Evolutionary conservation across 2,888 invertebrate species (phyloP).

Genomic region (Drosophila borealis): DNA sequence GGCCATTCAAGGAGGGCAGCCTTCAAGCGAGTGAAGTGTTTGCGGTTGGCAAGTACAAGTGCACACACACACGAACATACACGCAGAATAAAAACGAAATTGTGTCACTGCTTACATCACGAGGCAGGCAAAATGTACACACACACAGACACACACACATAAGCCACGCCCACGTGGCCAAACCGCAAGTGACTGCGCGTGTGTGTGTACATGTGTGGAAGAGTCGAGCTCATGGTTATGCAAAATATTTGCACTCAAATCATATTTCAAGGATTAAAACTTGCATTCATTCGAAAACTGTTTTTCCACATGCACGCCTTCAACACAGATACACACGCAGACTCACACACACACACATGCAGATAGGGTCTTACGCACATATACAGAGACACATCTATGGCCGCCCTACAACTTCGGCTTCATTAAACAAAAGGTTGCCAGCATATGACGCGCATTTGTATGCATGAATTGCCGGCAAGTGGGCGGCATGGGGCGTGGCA

Average conservation of each 20-base stretch:
- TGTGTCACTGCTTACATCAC: conserved; percentile 69
- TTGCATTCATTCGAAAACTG: conserved; percentile 78
- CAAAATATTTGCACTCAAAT: conserved; percentile 81
- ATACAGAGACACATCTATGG: conserved; percentile 17
- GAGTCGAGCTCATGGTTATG: conserved; percentile 77
- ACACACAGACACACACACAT: conserved; percentile 10
- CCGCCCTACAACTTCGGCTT: conserved; percentile 69
- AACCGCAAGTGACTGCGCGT: conserved; percentile 47
- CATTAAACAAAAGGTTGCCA: conserved; percentile 73
- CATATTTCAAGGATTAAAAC: conserved; percentile 81
- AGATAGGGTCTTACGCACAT: neutral
- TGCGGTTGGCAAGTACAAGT: conserved; percentile 79
- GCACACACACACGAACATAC: conserved; percentile 50
- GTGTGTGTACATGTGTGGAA: conserved; percentile 14
- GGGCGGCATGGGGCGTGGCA: conserved; percentile 17
- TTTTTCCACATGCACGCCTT: conserved; percentile 75
- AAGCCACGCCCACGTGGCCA: conserved; percentile 24
- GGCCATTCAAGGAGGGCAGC: conserved; percentile 50
- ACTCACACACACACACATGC: conserved; percentile 4
- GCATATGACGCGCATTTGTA: conserved; percentile 59
- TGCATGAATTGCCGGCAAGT: conserved; percentile 34
- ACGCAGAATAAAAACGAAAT: conserved; percentile 54
- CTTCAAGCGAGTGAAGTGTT: conserved; percentile 77
- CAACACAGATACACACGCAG: conserved; percentile 11
- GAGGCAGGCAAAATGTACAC: conserved; percentile 37